Conservation (phyloP, 2,113 vertebrate genomes). For the Actenoides lindsayi region DNA sequence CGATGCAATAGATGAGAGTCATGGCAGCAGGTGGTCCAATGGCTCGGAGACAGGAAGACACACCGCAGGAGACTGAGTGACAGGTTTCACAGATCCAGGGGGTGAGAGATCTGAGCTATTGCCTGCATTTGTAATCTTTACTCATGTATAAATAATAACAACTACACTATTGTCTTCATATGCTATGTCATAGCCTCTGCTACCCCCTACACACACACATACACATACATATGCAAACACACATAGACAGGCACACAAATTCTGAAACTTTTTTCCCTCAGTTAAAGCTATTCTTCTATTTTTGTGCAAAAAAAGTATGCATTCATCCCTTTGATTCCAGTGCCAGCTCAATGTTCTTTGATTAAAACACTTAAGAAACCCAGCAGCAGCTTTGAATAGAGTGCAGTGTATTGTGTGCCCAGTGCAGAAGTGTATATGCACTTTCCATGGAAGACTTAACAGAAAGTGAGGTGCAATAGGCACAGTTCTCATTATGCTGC, state of each 20-base stretch:
- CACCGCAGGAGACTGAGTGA: constrained; percentile 88
- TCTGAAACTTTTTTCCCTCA: constrained; percentile 32
- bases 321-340: constrained; percentile 21
- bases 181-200: constrained; percentile 82
- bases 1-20: constrained; percentile 89
- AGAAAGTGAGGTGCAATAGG: constrained; percentile 23
- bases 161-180: constrained; percentile 84
- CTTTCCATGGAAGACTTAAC: constrained; percentile 45
- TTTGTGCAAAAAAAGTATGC: constrained; percentile 23
- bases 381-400: constrained; percentile 61
- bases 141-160: constrained; percentile 91
- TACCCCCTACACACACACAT: constrained; percentile 51
- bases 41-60: constrained; percentile 89
- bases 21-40: constrained; percentile 89
- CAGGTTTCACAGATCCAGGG: constrained; percentile 88
- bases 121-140: constrained; percentile 89
- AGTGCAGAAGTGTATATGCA: neutral
- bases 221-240: constrained; percentile 22
- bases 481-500: constrained; percentile 30
- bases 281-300: constrained; percentile 43
- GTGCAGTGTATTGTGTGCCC: neutral
- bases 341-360: constrained; percentile 54
- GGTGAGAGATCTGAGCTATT: constrained; percentile 87
- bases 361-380: constrained; percentile 54
- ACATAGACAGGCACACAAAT: neutral